Evolutionary conservation across 35 echinoderm and acorn worm genomes (phyloP).

Genomic region (Diadema setosum): DNA sequence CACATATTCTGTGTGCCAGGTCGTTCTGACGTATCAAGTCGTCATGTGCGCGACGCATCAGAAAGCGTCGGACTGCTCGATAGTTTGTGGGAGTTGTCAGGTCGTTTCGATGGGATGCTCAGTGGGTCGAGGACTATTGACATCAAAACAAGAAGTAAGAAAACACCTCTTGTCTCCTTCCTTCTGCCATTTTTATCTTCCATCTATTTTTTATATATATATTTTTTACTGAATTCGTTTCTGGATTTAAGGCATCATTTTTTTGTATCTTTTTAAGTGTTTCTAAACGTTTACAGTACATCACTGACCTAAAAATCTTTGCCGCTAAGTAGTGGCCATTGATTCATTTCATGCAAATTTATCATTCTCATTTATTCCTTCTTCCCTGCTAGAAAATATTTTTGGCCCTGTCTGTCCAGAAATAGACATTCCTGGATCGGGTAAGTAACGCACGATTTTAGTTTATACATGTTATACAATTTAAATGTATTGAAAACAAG

Average conservation of each 20-base stretch:
- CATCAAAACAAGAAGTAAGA: background rate
- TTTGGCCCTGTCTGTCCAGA: constrained; percentile 4
- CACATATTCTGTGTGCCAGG: background rate
- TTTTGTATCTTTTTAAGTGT: too few relatives aligned
- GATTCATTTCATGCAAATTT: too few relatives aligned
- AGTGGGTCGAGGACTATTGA: background rate
- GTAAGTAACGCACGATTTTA: constrained; percentile 8
- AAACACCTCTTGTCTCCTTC: background rate
- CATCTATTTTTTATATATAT: too few relatives aligned
- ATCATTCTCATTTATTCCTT: too few relatives aligned
- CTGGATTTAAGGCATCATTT: too few relatives aligned
- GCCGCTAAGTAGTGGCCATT: too few relatives aligned
- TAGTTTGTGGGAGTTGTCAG: background rate
- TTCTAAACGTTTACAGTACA: too few relatives aligned
- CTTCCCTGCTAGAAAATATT: background rate
- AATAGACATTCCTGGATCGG: constrained; percentile 23
- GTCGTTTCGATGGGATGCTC: background rate
- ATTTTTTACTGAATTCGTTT: too few relatives aligned
- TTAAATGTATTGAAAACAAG: too few relatives aligned
- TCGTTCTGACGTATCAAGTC: background rate
- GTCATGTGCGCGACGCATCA: background rate
- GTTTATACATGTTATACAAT: too few relatives aligned
- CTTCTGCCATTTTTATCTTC: too few relatives aligned
- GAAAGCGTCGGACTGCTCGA: background rate
- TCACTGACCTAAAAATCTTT: too few relatives aligned